phyloP scores from a whole-genome alignment of 2,888 invertebrate genomes.

The Oegoconia quadripuncta region DNA sequence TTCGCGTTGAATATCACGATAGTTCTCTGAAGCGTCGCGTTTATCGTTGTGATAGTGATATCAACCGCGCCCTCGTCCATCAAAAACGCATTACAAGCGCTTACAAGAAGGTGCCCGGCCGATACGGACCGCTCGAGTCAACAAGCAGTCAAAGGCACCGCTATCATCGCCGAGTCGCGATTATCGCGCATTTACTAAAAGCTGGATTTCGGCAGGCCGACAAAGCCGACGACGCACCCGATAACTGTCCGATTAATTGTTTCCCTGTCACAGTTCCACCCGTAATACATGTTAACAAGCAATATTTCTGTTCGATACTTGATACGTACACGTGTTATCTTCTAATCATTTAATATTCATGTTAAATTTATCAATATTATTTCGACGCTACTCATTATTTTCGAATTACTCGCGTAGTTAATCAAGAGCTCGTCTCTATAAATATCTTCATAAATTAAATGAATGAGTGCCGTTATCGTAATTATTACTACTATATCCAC shows the following conservation, averaged over 20 bases:
- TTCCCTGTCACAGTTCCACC: slow-evolving; percentile 56
- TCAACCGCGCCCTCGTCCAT: slow-evolving; percentile 66
- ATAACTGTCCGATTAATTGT: slow-evolving; percentile 70
- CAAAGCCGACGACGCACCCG: slow-evolving; percentile 57
- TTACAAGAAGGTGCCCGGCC: slow-evolving; percentile 58
- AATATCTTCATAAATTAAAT: slow-evolving; percentile 29
- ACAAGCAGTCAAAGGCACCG: slow-evolving; percentile 67
- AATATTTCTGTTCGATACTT: slow-evolving; percentile 45
- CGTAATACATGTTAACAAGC: slow-evolving; percentile 56
- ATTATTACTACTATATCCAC: slow-evolving; percentile 29
- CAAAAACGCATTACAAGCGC: slow-evolving; percentile 66
- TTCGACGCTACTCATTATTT: slow-evolving; percentile 25
- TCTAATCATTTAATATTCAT: background rate
- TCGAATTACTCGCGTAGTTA: slow-evolving; percentile 27
- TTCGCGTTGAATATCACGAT: slow-evolving; percentile 22
- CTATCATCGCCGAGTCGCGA: slow-evolving; percentile 44
- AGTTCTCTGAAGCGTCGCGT: slow-evolving; percentile 32
- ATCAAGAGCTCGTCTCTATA: slow-evolving; percentile 14
- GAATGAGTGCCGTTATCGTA: slow-evolving; percentile 35
- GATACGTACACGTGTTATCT: slow-evolving; percentile 54
- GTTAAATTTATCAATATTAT: slow-evolving; percentile 3
- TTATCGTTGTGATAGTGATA: slow-evolving; percentile 43
- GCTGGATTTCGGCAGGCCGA: slow-evolving; percentile 73
- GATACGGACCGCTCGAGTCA: slow-evolving; percentile 59
- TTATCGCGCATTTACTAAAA: slow-evolving; percentile 63